phyloP scores from a whole-genome alignment of 2,797 vertebrate genomes.

The Buceros bicornis region DNA sequence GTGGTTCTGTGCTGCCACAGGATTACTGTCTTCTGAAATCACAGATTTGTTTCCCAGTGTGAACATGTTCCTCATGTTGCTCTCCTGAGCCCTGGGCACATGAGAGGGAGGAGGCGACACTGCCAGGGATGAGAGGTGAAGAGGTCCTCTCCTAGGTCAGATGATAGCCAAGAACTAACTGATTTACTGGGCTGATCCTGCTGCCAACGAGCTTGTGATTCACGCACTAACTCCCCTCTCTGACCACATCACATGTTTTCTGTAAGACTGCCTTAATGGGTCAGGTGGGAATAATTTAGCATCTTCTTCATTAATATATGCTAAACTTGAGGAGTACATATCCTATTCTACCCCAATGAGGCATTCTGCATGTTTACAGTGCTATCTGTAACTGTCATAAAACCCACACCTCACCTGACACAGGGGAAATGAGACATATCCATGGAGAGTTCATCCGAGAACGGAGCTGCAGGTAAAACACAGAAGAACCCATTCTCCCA shows the following conservation, averaged over 20 bases:
- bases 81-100: not conserved
- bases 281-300: constrained; percentile 34
- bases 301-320: constrained; percentile 52
- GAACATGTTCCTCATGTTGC: not conserved
- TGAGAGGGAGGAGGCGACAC: not conserved
- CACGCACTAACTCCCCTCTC: constrained; percentile 18
- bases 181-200: constrained; percentile 44
- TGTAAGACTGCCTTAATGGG: constrained; percentile 41
- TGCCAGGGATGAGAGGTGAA: not conserved
- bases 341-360: not conserved
- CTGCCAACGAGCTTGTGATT: constrained; percentile 34
- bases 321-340: not conserved
- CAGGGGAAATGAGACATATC: not conserved
- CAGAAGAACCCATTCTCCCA: constrained; percentile 3
- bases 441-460: not conserved
- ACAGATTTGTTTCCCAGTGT: not conserved
- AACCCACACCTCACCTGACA: constrained; percentile 7
- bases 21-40: not conserved
- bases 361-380: not conserved
- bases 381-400: constrained; percentile 11
- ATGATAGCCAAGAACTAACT: constrained; percentile 39
- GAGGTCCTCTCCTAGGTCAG: not conserved
- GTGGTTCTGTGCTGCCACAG: not conserved
- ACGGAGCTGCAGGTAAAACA: constrained; percentile 47
- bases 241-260: constrained; percentile 38